phyloP scores from a whole-genome alignment of 2,888 invertebrate species.

The Kryphioiulus occultus region DNA sequence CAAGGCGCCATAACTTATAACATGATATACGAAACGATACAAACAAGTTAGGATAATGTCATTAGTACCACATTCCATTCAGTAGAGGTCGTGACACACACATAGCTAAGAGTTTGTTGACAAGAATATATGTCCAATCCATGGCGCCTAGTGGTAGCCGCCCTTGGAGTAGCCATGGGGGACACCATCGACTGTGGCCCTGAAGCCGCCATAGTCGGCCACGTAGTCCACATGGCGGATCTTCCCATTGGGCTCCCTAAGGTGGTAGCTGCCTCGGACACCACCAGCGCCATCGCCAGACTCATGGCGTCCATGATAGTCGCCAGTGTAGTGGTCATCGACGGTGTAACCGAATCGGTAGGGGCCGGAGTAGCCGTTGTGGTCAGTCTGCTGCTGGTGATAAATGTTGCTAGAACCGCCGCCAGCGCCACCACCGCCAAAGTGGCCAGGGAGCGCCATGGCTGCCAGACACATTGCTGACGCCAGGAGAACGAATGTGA shows the following conservation, averaged over 20 bases:
- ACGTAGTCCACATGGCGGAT: slow-evolving; percentile 49
- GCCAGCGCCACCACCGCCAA: slow-evolving; percentile 50
- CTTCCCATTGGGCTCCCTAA: slow-evolving; percentile 48
- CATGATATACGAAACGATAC: no score
- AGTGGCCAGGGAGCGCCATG: slow-evolving; percentile 35
- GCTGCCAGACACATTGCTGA: slow-evolving; percentile 33
- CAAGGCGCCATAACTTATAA: no score
- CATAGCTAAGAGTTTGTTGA: no score
- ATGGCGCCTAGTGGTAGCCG: slow-evolving; percentile 32
- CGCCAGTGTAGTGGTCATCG: slow-evolving; percentile 51
- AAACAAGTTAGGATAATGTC: no score
- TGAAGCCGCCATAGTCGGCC: slow-evolving; percentile 50
- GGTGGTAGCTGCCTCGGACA: slow-evolving; percentile 49
- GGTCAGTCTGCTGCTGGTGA: slow-evolving; percentile 50
- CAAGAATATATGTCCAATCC: no score
- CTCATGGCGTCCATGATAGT: slow-evolving; percentile 51
- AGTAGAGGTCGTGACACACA: no score
- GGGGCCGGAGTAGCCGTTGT: slow-evolving; percentile 49
- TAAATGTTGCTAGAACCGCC: slow-evolving; percentile 43
- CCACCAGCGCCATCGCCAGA: slow-evolving; percentile 49
- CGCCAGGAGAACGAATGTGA: not conserved
- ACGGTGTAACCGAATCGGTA: slow-evolving; percentile 51
- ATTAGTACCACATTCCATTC: no score
- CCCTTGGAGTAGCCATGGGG: slow-evolving; percentile 48
- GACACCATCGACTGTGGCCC: slow-evolving; percentile 50